Evolutionary conservation across 2,113 vertebrate species (phyloP).

Genomic region (Accipiter cooperii): DNA sequence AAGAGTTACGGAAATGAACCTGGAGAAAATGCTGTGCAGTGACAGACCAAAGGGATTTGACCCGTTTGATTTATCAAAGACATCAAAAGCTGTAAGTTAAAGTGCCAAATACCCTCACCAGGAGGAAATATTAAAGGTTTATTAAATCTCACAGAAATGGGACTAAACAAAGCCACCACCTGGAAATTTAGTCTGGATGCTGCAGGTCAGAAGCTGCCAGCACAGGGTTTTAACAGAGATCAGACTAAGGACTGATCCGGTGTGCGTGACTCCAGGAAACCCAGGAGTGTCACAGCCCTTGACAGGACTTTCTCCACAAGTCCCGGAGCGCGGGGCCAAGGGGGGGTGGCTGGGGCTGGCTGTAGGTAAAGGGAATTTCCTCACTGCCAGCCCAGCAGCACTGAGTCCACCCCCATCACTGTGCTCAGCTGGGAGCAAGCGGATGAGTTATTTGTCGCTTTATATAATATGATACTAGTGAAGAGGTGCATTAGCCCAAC

Average conservation of each 20-base stretch:
- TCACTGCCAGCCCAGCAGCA: not conserved
- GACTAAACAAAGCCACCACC: not conserved
- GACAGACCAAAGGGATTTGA: not conserved
- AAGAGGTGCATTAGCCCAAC: not conserved
- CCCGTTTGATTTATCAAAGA: not conserved
- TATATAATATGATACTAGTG: not conserved
- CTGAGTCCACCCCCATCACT: rapidly evolving
- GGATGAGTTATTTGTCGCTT: not conserved
- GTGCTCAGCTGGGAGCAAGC: not conserved
- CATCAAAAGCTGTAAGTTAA: not conserved
- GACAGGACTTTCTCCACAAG: not conserved
- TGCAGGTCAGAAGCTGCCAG: not conserved
- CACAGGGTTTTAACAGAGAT: not conserved
- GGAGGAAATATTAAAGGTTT: not conserved
- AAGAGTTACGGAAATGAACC: not conserved
- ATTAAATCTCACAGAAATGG: not conserved
- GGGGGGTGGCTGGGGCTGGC: rapidly evolving
- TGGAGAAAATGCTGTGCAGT: not conserved
- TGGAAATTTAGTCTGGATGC: not conserved
- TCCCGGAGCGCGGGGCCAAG: rapidly evolving
- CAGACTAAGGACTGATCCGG: not conserved
- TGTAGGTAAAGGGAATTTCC: not conserved
- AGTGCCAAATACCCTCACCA: not conserved
- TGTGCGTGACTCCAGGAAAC: rapidly evolving
- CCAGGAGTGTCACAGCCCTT: not conserved